Evolutionary conservation across 2,888 invertebrate species (phyloP).

Genomic region (Melanchra persicariae): DNA sequence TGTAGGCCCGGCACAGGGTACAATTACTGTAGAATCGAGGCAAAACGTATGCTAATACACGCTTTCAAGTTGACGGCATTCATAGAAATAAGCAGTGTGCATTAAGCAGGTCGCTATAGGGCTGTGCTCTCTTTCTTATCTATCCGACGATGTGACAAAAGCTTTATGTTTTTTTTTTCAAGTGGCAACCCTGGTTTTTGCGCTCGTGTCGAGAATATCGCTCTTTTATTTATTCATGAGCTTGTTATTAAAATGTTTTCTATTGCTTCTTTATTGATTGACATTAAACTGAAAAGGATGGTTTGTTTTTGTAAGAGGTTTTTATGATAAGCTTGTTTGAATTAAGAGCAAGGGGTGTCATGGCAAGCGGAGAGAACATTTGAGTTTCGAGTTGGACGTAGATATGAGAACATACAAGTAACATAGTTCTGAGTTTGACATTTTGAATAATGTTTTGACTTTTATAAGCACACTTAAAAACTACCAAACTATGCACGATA

Average conservation of each 20-base stretch:
- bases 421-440: conserved; percentile 5
- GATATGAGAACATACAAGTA: neutral
- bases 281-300: conserved; percentile 11
- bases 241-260: conserved; percentile 5
- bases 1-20: conserved; percentile 37
- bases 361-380: neutral
- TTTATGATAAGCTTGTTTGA: neutral
- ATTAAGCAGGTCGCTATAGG: conserved; percentile 47
- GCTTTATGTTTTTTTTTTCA: neutral
- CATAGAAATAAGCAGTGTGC: conserved; percentile 57
- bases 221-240: conserved; percentile 23
- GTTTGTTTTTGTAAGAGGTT: conserved; percentile 3
- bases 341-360: neutral
- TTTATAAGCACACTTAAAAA: neutral
- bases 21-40: conserved; percentile 51
- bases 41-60: conserved; percentile 63
- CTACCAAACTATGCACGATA: neutral
- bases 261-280: conserved; percentile 13
- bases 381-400: neutral
- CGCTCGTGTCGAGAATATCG: neutral
- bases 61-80: conserved; percentile 62
- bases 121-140: conserved; percentile 28
- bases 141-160: neutral
- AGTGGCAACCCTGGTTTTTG: conserved; percentile 11
- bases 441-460: neutral